Base-by-base conservation (phyloP, 2,113 vertebrate species). In the Hippocampus zosterae region DNA sequence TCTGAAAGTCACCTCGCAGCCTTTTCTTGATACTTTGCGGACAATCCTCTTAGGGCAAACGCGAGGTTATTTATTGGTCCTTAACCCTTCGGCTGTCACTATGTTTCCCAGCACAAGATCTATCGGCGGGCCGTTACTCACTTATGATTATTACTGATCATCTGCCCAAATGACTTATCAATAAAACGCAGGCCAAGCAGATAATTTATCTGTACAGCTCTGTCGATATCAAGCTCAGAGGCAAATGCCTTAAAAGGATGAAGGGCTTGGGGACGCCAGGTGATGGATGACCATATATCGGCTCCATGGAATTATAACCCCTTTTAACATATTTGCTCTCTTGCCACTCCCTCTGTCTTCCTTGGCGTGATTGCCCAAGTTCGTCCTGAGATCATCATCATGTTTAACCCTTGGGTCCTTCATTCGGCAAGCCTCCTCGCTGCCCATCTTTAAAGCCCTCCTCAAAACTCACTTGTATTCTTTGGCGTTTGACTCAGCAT, bases 131-230 rank as follows among this genome's bases (percentile, higher is more conserved):
- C 82, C 87, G 83, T 88, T 91, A 89, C 89, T 93, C 92, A 92
- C 93, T 93, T 94, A 91, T 88, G 91, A 92, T 94, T 94, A 94
- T 94, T 94, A 92, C 90, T 89, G 93, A 93, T 95, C 91, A 93
- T 92, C 94, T 86, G 77, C 88, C 75, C 85, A 89, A 91, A 89
- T 88, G 76, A 84, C 85, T 90, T 91, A 93, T 96, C 94, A 90
- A 94, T 96, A 94, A 86, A 85, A 81, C 63, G 76, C 87, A 88
- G 89, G 90, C 86, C 78, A 72, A 56, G 85, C 63, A 77, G 86
- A 87, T 89, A 90, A 92, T 91, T 89, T 91, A 89, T 93, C 91
- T 83, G 61, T 91, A 93, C 87, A 70, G 74, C 69, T 91, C 83
- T 92, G 93, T 93, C 95, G 70, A 95, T 95, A 94, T 46, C 76